These are phyloP conservation scores for Micronycteris hirsuta DNA, from an alignment of 2,113 vertebrate genomes.

Conservation along the genomic window DNA sequence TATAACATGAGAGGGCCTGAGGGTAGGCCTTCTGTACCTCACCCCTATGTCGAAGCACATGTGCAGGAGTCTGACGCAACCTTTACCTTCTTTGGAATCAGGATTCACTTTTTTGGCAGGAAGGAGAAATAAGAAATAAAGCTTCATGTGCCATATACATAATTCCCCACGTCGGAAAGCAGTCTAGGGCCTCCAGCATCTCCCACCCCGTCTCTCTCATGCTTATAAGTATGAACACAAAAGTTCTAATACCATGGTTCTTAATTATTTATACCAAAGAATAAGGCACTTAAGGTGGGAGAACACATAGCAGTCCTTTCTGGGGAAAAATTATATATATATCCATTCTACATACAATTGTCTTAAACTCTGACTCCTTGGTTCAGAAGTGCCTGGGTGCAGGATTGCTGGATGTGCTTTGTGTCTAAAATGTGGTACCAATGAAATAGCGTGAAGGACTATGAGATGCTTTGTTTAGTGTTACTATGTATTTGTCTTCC, in stretches of 20 bases:
- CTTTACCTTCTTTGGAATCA: not conserved
- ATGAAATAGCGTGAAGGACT: not conserved
- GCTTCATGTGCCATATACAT: not conserved
- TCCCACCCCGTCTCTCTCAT: not conserved
- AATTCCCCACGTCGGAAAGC: not conserved
- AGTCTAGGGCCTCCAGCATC: not conserved
- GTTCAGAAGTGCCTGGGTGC: not conserved
- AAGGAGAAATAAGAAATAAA: not conserved
- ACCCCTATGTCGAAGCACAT: not conserved
- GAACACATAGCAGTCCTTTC: not conserved
- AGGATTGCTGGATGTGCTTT: not conserved
- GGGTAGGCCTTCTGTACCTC: not conserved
- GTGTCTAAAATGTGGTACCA: not conserved
- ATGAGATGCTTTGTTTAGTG: not conserved
- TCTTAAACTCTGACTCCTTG: not conserved
- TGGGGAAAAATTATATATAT: no score
- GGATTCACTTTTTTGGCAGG: not conserved
- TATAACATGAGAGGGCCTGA: not conserved
- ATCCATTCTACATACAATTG: not conserved
- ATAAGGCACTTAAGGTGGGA: not conserved
- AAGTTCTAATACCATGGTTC: not conserved
- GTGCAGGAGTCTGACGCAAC: not conserved
- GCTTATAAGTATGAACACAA: not conserved
- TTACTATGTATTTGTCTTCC: not conserved
- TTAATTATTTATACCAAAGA: not conserved